Evolutionary conservation across 2,797 vertebrate species (phyloP).

Genomic region (Gymnoscopelus microlampas): DNA sequence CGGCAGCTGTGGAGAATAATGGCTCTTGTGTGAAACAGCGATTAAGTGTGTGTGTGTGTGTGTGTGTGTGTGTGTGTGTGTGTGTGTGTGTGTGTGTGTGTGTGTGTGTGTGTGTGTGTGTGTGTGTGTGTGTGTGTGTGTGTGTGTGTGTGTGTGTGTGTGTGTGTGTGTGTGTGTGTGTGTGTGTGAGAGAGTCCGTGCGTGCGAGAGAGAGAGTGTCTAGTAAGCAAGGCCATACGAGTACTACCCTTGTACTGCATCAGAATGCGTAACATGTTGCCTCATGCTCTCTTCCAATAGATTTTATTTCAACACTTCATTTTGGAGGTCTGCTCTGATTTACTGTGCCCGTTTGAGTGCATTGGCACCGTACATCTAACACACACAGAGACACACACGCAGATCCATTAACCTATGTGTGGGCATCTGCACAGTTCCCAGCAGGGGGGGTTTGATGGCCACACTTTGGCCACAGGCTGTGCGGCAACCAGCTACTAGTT

Average conservation of each 20-base stretch:
- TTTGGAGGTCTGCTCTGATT: no score
- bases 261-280: neutral
- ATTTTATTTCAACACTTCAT: neutral
- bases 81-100: neutral
- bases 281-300: neutral
- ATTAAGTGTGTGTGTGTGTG: no score
- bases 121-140: slow-evolving; percentile 30
- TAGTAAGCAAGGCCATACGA: slow-evolving; percentile 5
- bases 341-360: no score
- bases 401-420: neutral
- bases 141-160: neutral
- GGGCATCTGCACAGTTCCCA: neutral
- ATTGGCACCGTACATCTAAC: neutral
- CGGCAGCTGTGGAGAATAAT: slow-evolving; percentile 32
- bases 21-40: slow-evolving; percentile 8
- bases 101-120: slow-evolving; percentile 32
- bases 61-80: neutral
- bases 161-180: no score
- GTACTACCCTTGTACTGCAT: slow-evolving; percentile 44
- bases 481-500: neutral
- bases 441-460: neutral
- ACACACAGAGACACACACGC: slow-evolving; percentile 1
- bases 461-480: neutral
- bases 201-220: no score
- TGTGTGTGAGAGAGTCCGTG: no score